Evolutionary conservation across 2,888 invertebrate species (phyloP).

Genomic region (Loripinus fragilis): DNA sequence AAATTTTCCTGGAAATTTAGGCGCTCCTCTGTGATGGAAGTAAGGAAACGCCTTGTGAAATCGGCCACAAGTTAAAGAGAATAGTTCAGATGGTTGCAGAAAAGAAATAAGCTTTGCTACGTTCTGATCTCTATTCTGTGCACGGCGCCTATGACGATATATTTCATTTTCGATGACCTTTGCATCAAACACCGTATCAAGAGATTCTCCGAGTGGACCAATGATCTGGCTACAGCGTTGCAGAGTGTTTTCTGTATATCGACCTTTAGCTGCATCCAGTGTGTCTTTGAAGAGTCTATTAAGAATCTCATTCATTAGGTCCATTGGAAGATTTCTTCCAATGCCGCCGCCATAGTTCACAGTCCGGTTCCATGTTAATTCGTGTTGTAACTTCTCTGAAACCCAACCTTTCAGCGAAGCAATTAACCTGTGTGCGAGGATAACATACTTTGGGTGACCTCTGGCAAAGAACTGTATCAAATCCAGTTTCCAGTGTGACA

Average conservation of each 20-base stretch:
- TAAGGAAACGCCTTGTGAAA: constrained; percentile 12
- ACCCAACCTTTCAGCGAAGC: constrained; percentile 4
- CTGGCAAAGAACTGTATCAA: constrained; percentile 24
- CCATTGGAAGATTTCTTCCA: constrained; percentile 43
- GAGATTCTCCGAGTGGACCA: constrained; percentile 33
- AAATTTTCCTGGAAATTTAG: background rate
- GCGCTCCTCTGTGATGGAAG: constrained; percentile 2
- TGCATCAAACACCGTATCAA: constrained; percentile 29
- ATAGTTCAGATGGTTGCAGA: background rate
- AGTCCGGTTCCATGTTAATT: constrained; percentile 28
- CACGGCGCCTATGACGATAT: constrained; percentile 25
- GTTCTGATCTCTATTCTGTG: constrained; percentile 27
- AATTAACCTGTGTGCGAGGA: constrained; percentile 38
- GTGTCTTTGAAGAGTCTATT: constrained; percentile 37
- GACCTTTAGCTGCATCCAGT: constrained; percentile 12
- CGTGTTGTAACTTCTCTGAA: background rate
- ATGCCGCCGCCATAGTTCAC: constrained; percentile 41
- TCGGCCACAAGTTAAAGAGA: background rate
- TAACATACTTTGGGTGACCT: constrained; percentile 37
- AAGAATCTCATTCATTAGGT: constrained; percentile 54
- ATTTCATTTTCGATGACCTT: constrained; percentile 32
- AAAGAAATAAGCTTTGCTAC: background rate
- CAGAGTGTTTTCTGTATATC: constrained; percentile 33
- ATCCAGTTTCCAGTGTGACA: constrained; percentile 33
- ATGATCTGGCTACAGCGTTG: constrained; percentile 36